Base-by-base conservation (phyloP, 2,113 vertebrate species). In the Callipepla squamata region DNA sequence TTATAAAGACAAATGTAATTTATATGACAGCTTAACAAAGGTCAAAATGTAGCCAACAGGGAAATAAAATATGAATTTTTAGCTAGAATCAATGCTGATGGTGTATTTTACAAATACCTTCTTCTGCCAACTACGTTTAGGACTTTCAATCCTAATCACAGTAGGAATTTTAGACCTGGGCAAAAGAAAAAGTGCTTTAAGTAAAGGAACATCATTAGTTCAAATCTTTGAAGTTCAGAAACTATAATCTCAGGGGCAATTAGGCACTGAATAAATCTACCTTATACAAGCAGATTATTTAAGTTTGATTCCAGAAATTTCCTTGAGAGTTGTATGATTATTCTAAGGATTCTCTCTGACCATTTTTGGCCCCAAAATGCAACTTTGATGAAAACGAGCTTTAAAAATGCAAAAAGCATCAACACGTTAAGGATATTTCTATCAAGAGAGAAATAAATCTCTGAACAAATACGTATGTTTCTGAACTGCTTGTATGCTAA, bases 171-270 rank as follows among this genome's bases (percentile, higher is more conserved):
- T 20, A 69, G 66, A 83, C 50, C 47, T 62, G 57, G 13, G 16
- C 62, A 50, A 92, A 83, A 83, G 48, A 87, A 94, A 74, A 25
- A 78, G 88, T 84, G 58, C n/a, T 94, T 73, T 92, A 93, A 90
- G 67, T 86, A 87, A 92, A 66, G 79, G 34, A 90, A 77, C 22
- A 80, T 82, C 80, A 83, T 95, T 93, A 95, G 32, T 36, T 95
- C 77, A 95, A 89, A 91, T 50, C 47, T 95, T 95, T 94, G 88
- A 95, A 94, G 84, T 89, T 93, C 45, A 90, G 77, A 89, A 95
- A 93, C 55, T 48, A 82, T 92, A 77, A 93, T 78, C 87, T 72
- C 93, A 81, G 91, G 62, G 53, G 67, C 87, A 95, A 96, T 85
- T 93, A 93, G 89, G 10, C 67, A 90, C 36, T 85, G 84, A 97